Percentiles rank a stretch among this genome's conserved stretches.
Conservation (phyloP, 92 coral and sea anemone species). For the Phenganax subtilis region DNA sequence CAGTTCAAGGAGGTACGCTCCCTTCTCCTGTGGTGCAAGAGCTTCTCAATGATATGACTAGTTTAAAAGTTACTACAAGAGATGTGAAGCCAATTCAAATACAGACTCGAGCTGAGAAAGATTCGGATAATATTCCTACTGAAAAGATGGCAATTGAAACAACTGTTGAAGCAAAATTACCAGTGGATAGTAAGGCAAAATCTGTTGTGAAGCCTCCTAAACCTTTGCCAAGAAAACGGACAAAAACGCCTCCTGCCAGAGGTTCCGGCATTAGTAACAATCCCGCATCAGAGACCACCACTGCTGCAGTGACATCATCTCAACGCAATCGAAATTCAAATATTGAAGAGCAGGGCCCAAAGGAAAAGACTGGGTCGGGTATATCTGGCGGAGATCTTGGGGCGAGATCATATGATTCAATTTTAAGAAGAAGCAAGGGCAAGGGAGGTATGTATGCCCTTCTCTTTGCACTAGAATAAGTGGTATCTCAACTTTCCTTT, state of each 20-base stretch:
- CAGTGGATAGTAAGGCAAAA: background rate
- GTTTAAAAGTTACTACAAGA: background rate
- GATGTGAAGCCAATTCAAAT: constrained; percentile 32
- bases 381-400: background rate
- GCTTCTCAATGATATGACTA: constrained; percentile 5
- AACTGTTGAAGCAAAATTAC: background rate
- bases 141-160: background rate
- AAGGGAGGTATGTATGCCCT: constrained; percentile 5
- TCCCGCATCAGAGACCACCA: background rate
- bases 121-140: constrained; percentile 10
- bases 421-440: background rate
- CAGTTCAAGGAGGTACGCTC: background rate
- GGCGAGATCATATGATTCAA: background rate
- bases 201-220: background rate
- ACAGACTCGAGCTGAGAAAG: constrained; percentile 35
- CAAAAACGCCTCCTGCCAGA: constrained; percentile 37
- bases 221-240: constrained; percentile 29
- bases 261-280: background rate
- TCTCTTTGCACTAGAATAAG: background rate
- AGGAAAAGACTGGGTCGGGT: background rate
- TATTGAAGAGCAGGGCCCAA: background rate
- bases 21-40: constrained; percentile 28
- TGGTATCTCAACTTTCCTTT: background rate
- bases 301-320: constrained; percentile 3
- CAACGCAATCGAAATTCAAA: background rate